Evolutionary conservation across 92 coral and sea anemone species (phyloP).

Genomic region (Phymanthus crucifer): DNA sequence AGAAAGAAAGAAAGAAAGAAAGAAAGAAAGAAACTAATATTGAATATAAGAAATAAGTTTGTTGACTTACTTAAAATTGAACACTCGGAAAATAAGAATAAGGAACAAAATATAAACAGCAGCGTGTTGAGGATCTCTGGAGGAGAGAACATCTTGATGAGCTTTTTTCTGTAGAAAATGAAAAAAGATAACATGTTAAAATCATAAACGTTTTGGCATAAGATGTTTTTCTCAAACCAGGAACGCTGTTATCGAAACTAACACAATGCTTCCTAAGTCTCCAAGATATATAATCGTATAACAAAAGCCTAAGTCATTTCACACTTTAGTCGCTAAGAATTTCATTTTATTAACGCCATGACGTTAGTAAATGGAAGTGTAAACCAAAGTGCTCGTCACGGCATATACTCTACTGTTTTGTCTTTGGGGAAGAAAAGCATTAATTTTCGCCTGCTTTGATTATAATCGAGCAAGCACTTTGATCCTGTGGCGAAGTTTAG

Average conservation of each 20-base stretch:
- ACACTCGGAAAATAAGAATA: slow-evolving; percentile 35
- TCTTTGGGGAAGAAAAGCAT: background rate
- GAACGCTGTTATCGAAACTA: too few relatives aligned
- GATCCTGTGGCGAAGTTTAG: background rate
- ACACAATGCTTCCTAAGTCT: too few relatives aligned
- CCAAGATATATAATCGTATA: too few relatives aligned
- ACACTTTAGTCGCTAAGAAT: too few relatives aligned
- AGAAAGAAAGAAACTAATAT: too few relatives aligned
- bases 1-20: too few relatives aligned
- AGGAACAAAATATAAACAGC: slow-evolving; percentile 20
- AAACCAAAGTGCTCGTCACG: background rate
- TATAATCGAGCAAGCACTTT: background rate
- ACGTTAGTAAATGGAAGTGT: background rate
- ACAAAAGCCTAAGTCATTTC: too few relatives aligned
- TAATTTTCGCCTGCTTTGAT: background rate
- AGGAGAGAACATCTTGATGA: slow-evolving; percentile 35
- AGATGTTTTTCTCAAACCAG: too few relatives aligned
- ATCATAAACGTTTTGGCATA: too few relatives aligned
- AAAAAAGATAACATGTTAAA: background rate
- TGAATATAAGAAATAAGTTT: too few relatives aligned
- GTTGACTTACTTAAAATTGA: slow-evolving; percentile 39
- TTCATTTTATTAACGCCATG: background rate
- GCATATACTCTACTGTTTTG: background rate
- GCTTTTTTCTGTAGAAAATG: slow-evolving; percentile 25
- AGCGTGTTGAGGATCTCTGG: slow-evolving; percentile 38